Evolutionary conservation across 2,797 vertebrate species (phyloP), one percentile per base, ranked within the genome.

Genomic region (Vireo griseus): DNA sequence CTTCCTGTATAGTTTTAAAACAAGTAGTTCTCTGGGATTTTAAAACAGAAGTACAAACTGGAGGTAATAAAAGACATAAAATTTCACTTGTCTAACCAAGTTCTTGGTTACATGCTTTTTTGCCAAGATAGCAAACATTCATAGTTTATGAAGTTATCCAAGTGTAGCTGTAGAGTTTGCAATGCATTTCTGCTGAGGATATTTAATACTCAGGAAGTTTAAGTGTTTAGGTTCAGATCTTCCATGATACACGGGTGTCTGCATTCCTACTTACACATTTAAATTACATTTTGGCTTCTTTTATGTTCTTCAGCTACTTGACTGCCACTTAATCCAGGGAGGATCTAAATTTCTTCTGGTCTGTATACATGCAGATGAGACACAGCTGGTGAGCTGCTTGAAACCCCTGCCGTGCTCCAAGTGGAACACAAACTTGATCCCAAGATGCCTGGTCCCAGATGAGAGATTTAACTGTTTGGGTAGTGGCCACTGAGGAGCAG

Each of bases 1-100:
- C 37, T 86, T 90, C 87, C 54, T 71, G 47, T 63, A 55, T 57
- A 65, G 52, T 71, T 66, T 95, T 88, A 57, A 92, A 93, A 74
- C 45, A 92, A 76, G 63, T 78, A 88, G 35, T 81, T 96, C 57
- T 92, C 67, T 54, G 91, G 66, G 42, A 78, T 91, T 83, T 90
- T 88, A 88, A 86, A 93, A 89, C 37, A 91, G 42, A 24, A 82
- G 57, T 63, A 59, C 16, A 66, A 86, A 78, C 44, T 92, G 44
- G 74, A 78, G 50, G 58, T 50, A 93, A 72, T 68, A 74, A 77
- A 35, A 61, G 17, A 68, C n/a, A 37, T 76, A 54, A 74, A 86
- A 45, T 80, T 92, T 91, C 52, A 68, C 24, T 91, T 80, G 66
- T 55, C 72, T 81, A 57, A 93, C 78, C 37, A 78, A 72, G 16